Conservation (phyloP, 2,113 vertebrate genomes). For the Heterocephalus glaber region DNA sequence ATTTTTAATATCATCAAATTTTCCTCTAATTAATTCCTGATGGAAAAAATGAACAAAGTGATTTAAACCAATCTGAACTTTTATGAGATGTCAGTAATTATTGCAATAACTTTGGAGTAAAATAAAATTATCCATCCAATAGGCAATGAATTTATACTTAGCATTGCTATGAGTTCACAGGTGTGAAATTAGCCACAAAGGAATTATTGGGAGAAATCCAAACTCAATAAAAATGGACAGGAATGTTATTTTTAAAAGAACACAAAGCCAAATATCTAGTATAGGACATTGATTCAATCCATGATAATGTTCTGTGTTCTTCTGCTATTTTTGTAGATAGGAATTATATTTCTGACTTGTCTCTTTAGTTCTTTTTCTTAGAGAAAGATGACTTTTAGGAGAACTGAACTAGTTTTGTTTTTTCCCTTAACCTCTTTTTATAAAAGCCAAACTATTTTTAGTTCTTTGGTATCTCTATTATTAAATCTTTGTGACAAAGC, state of each 20-base stretch:
- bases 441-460: slow-evolving; percentile 39
- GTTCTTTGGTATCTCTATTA: slow-evolving; percentile 30
- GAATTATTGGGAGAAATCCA: slow-evolving; percentile 58
- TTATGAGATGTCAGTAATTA: slow-evolving; percentile 70
- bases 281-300: slow-evolving; percentile 41
- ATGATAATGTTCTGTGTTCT: slow-evolving; percentile 35
- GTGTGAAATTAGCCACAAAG: slow-evolving; percentile 67
- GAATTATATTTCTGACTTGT: slow-evolving; percentile 53
- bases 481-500: slow-evolving; percentile 44
- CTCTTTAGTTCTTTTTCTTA: slow-evolving; percentile 48
- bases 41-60: slow-evolving; percentile 56
- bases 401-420: background rate
- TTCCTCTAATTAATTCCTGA: slow-evolving; percentile 53
- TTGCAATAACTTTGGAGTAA: slow-evolving; percentile 69
- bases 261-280: slow-evolving; percentile 45
- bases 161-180: slow-evolving; percentile 62
- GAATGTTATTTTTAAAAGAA: slow-evolving; percentile 66
- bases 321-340: slow-evolving; percentile 59
- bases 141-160: slow-evolving; percentile 63
- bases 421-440: background rate
- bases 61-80: slow-evolving; percentile 62
- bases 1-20: slow-evolving; percentile 53
- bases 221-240: slow-evolving; percentile 54
- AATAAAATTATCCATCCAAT: slow-evolving; percentile 67
- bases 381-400: slow-evolving; percentile 56